Conservation (phyloP, 2,797 vertebrate species). For the Pterois miles region DNA sequence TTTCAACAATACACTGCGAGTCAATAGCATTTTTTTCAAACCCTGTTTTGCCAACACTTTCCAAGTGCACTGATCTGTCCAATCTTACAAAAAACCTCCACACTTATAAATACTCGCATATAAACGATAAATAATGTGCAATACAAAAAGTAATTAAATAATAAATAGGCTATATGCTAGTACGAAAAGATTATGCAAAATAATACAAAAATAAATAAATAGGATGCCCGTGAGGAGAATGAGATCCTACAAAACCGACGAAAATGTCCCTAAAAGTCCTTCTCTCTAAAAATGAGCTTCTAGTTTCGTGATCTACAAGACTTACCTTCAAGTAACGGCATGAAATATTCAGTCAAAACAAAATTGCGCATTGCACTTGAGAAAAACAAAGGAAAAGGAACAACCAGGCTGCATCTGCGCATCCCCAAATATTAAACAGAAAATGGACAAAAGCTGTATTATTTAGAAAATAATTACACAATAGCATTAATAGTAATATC, state of each 20-base stretch:
- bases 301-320: conserved; percentile 89
- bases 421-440: conserved; percentile 78
- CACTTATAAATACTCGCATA: conserved; percentile 95
- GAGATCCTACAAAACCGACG: conserved; percentile 75
- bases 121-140: conserved; percentile 99
- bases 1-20: conserved; percentile 83
- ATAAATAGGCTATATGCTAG: conserved; percentile 92
- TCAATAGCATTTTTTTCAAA: conserved; percentile 81
- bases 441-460: conserved; percentile 84
- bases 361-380: conserved; percentile 86
- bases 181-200: conserved; percentile 88
- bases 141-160: conserved; percentile 94
- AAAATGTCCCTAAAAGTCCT: conserved; percentile 72
- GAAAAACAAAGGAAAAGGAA: conserved; percentile 56
- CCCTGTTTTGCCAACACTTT: conserved; percentile 82
- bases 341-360: conserved; percentile 76
- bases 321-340: conserved; percentile 97
- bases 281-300: conserved; percentile 83
- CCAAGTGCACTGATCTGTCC: conserved; percentile 85
- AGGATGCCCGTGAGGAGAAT: conserved; percentile 81
- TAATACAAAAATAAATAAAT: conserved; percentile 90
- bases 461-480: conserved; percentile 88
- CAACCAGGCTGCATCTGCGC: conserved; percentile 72
- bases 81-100: conserved; percentile 89
- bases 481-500: conserved; percentile 88